Conservation (phyloP, 2,113 vertebrate species). For the Felis chaus region DNA sequence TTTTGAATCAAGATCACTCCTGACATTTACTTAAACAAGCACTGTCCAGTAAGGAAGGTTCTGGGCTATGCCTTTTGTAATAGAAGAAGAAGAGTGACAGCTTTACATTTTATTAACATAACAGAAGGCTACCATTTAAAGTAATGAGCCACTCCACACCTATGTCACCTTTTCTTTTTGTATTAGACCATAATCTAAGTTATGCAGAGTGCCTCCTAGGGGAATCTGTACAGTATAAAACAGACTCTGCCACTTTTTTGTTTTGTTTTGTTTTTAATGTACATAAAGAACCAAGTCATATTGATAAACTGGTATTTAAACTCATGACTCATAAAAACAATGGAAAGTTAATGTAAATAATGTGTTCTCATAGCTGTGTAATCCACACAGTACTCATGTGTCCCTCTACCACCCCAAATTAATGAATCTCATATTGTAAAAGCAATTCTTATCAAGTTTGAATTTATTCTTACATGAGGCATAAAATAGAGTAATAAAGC, state of each 20-base stretch:
- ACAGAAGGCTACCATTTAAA: slow-evolving; percentile 53
- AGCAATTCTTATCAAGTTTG: not conserved
- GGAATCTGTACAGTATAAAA: not conserved
- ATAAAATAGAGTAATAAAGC: slow-evolving; percentile 54
- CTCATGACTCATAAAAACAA: slow-evolving; percentile 67
- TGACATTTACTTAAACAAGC: slow-evolving; percentile 63
- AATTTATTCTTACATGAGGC: slow-evolving; percentile 20
- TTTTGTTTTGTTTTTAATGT: not conserved
- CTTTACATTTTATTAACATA: slow-evolving; percentile 65
- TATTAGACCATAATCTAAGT: not conserved
- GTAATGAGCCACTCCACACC: not conserved
- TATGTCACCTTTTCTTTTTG: not conserved
- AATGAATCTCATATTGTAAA: slow-evolving; percentile 45
- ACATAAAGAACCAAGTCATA: slow-evolving; percentile 36
- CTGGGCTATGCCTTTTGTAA: not conserved
- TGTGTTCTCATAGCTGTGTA: slow-evolving; percentile 19
- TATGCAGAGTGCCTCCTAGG: not conserved
- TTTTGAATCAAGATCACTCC: slow-evolving; percentile 56
- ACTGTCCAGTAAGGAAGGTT: not conserved
- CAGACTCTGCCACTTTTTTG: not conserved
- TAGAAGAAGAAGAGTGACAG: not conserved
- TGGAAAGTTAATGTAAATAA: slow-evolving; percentile 43
- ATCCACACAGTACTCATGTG: not conserved
- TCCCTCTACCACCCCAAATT: not conserved
- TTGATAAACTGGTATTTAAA: slow-evolving; percentile 61